phyloP scores from a whole-genome alignment of 2,797 vertebrate genomes.

The Lepilemur ruficaudatus region DNA sequence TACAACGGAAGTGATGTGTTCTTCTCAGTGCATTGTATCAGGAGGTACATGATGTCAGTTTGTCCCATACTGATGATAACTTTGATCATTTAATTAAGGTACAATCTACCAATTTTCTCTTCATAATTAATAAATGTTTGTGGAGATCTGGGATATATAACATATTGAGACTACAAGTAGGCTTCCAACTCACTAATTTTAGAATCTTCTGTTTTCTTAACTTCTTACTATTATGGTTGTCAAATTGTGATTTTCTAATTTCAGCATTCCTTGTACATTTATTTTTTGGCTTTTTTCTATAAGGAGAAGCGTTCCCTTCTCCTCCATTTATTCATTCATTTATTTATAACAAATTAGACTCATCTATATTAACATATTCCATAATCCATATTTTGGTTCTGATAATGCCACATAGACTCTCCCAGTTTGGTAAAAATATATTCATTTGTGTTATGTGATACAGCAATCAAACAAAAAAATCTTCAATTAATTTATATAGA shows the following conservation, averaged over 20 bases:
- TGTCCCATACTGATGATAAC: not conserved
- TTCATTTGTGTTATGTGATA: not conserved
- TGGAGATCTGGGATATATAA: not conserved
- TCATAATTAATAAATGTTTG: not conserved
- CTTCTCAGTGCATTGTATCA: not conserved
- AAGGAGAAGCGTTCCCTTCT: not conserved
- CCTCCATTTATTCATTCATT: not conserved
- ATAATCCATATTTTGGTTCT: not conserved
- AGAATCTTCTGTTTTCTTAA: not conserved
- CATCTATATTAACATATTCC: not conserved
- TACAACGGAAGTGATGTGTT: not conserved
- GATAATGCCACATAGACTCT: not conserved
- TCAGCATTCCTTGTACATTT: not conserved
- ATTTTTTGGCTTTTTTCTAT: not conserved
- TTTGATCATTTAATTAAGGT: not conserved
- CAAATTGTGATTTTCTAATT: not conserved
- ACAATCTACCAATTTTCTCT: not conserved
- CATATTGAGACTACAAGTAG: not conserved
- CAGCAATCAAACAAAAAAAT: not conserved
- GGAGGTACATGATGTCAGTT: not conserved
- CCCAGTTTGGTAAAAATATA: not conserved
- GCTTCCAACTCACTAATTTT: not conserved
- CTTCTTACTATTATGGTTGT: not conserved
- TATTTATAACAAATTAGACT: not conserved
- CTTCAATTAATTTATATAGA: not conserved